A percentile compares a stretch with the other conserved stretches of the same genome.
Conservation (phyloP, 2,797 vertebrate genomes). For the Paguma larvata region DNA sequence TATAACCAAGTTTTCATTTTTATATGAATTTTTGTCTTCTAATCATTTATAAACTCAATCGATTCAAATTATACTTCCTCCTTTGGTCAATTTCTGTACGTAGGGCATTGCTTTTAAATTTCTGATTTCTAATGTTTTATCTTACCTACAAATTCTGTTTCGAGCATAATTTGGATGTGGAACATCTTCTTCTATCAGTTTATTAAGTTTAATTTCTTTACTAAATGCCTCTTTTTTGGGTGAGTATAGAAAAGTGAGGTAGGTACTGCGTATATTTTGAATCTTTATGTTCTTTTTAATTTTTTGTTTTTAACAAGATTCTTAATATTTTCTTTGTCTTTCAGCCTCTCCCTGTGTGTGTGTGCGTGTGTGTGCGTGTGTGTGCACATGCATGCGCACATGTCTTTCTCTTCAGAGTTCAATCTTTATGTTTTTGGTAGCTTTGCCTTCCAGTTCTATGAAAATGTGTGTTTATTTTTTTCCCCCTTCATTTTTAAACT, state of each 20-base stretch:
- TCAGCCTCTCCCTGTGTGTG: neutral
- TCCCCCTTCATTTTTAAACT: neutral
- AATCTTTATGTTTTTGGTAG: neutral
- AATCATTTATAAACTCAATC: neutral
- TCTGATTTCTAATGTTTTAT: neutral
- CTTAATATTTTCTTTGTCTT: neutral
- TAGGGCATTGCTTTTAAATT: neutral
- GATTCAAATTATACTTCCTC: neutral
- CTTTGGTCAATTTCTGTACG: neutral
- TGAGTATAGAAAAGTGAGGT: rapidly evolving
- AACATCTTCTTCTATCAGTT: neutral
- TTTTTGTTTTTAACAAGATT: neutral
- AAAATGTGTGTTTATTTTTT: neutral
- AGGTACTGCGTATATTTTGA: neutral
- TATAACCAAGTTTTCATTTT: neutral
- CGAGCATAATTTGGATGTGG: neutral
- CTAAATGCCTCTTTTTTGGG: neutral
- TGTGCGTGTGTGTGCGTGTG: too few species aligned
- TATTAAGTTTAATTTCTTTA: neutral
- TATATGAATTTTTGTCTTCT: neutral
- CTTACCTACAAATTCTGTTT: neutral
- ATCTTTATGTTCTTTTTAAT: neutral
- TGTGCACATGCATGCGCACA: neutral
- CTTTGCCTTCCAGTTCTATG: neutral
- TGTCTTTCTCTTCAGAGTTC: neutral